A percentile compares a stretch with the other conserved stretches of the same genome.
phyloP scores from a whole-genome alignment of 2,888 invertebrate species.

The Papilio gigon region DNA sequence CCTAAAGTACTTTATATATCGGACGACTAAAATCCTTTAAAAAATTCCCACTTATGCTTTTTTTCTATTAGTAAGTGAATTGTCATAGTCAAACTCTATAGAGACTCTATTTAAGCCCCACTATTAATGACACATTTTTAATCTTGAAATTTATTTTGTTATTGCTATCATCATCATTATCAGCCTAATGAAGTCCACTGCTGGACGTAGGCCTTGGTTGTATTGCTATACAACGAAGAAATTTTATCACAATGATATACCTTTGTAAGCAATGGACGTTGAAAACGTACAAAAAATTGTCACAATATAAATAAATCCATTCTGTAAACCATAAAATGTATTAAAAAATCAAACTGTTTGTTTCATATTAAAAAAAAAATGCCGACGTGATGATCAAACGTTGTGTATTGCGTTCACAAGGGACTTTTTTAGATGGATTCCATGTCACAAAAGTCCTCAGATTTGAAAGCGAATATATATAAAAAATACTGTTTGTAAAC shows the following conservation, averaged over 20 bases:
- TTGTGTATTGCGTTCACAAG: background rate
- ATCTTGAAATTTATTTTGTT: too few relatives aligned
- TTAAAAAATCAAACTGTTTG: background rate
- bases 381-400: background rate
- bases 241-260: background rate
- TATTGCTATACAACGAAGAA: too few relatives aligned
- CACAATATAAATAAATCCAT: background rate
- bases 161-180: too few relatives aligned
- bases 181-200: too few relatives aligned
- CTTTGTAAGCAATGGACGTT: background rate
- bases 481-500: background rate
- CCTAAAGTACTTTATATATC: too few relatives aligned
- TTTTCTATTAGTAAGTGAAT: too few relatives aligned
- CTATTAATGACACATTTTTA: too few relatives aligned
- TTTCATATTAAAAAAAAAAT: background rate
- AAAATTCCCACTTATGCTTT: too few relatives aligned
- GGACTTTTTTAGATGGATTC: background rate
- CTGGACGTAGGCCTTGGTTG: too few relatives aligned
- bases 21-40: too few relatives aligned
- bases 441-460: background rate
- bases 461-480: background rate
- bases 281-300: background rate
- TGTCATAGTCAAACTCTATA: too few relatives aligned
- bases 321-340: background rate
- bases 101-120: too few relatives aligned